Evolutionary conservation across 2,797 vertebrate genomes (phyloP).

Genomic region (Botia almorhae): DNA sequence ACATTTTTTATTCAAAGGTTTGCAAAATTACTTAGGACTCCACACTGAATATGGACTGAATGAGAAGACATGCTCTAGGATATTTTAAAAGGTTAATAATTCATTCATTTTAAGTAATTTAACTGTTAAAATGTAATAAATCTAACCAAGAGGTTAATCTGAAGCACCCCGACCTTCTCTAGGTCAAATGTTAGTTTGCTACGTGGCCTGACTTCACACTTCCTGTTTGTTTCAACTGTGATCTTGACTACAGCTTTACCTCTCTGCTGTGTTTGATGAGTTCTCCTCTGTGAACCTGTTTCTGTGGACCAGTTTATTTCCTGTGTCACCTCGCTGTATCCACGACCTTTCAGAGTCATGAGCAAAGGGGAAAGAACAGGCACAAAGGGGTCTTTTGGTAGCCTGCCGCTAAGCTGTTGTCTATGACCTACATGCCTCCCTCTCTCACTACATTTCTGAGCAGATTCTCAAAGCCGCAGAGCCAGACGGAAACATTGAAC

Average conservation of each 20-base stretch:
- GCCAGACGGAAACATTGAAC: constrained; percentile 60
- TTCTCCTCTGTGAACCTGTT: constrained; percentile 60
- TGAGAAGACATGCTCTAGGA: background rate
- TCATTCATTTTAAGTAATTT: no score
- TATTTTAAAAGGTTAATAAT: no score
- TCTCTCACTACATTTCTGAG: constrained; percentile 38
- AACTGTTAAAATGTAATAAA: constrained; percentile 29
- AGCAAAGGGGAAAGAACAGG: constrained; percentile 51
- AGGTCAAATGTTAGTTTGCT: background rate
- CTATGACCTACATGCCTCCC: constrained; percentile 67
- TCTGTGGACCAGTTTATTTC: constrained; percentile 58
- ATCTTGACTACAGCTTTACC: constrained; percentile 35
- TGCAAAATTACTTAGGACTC: background rate
- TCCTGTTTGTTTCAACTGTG: constrained; percentile 1
- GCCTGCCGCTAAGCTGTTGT: constrained; percentile 57
- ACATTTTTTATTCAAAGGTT: no score
- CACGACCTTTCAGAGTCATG: constrained; percentile 77
- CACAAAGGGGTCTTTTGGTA: constrained; percentile 80
- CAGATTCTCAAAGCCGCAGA: constrained; percentile 65
- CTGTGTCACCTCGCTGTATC: constrained; percentile 67
- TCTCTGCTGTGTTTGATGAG: constrained; percentile 60
- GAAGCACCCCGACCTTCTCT: no score
- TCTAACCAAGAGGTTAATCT: background rate
- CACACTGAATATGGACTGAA: background rate
- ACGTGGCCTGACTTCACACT: constrained; percentile 48